phyloP scores from a whole-genome alignment of 2,113 vertebrate species.

The Oryzias javanicus region DNA sequence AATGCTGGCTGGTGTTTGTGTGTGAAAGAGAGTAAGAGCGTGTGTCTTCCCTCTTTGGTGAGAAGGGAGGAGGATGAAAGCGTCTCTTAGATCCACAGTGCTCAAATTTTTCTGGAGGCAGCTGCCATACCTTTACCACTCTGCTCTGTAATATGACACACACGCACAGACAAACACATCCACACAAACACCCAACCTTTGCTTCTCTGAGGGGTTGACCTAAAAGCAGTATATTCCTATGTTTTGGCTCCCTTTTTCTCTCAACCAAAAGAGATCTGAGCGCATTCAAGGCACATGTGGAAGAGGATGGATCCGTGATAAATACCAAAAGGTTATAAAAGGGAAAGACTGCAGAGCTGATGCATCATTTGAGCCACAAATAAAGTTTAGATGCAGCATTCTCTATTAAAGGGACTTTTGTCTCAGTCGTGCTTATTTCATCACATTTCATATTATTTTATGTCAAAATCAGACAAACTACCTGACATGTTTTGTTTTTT shows the following conservation, averaged over 20 bases:
- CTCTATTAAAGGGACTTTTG: neutral
- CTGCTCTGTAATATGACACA: conserved; percentile 56
- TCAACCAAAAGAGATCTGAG: conserved; percentile 30
- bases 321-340: conserved; percentile 3
- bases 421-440: neutral
- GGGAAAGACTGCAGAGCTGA: neutral
- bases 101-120: conserved; percentile 55
- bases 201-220: conserved; percentile 57
- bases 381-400: neutral
- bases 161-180: conserved; percentile 4
- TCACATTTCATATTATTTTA: conserved; percentile 4
- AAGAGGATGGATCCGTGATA: conserved; percentile 6
- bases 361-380: conserved; percentile 11
- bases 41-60: conserved; percentile 36
- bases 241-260: conserved; percentile 27
- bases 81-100: conserved; percentile 58
- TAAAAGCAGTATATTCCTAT: conserved; percentile 60
- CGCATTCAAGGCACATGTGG: conserved; percentile 20
- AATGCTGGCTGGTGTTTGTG: conserved; percentile 32
- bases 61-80: conserved; percentile 71
- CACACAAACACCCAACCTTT: conserved; percentile 36
- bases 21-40: conserved; percentile 2
- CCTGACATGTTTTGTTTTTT: conserved; percentile 7
- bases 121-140: conserved; percentile 60
- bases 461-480: conserved; percentile 17